Base-by-base conservation (phyloP, 2,113 vertebrate species). In the Marmota flaviventris region DNA sequence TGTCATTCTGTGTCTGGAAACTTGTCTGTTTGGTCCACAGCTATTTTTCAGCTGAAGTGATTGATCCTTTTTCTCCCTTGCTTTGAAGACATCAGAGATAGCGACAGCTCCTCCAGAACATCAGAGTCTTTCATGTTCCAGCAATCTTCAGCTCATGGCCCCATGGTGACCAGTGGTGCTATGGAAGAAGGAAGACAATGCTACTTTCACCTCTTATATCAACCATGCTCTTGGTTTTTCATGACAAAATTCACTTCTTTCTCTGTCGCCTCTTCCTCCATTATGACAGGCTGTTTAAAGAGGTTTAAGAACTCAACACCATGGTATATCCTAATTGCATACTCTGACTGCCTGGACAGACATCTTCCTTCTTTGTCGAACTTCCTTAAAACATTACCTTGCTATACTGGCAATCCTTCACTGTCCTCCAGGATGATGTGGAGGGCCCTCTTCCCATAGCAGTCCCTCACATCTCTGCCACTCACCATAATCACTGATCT, bases 301-400 rank as follows among this genome's bases (percentile, higher is more conserved):
- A 5, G 2, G 10, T 37, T 73, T 37, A 65, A 84, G 75, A 58
- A n/a, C 53, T 79, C 11, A 85, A 69, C 1, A 65, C 5, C 73
- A 91, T 42, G 63, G 13, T 17, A 63, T 34, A 63, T 63, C 56
- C 45, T 65, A 75, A 25, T 27, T 58, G 63, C 83, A 58, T 7
- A n/a, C 8, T 45, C 61, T 84, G 17, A 32, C 27, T 88, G 3
- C 51, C 34, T 51, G 61, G 22, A 87, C 87, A 58, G 1, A 32
- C 51, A 7, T 73, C 45, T 58, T 95, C 86, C 72, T 82, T 56
- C 32, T 94, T 58, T 79, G 86, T 84, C 56, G n/a, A 83, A 72
- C 5, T 76, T 75, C 73, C 18, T 67, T 53, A 56, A 95, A 95
- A 86, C 29, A 18, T 91, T 17, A 61, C n/a, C 45, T 88, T 91